phyloP scores from a whole-genome alignment of 1,140 invertebrate species.

The Achroia grisella region DNA sequence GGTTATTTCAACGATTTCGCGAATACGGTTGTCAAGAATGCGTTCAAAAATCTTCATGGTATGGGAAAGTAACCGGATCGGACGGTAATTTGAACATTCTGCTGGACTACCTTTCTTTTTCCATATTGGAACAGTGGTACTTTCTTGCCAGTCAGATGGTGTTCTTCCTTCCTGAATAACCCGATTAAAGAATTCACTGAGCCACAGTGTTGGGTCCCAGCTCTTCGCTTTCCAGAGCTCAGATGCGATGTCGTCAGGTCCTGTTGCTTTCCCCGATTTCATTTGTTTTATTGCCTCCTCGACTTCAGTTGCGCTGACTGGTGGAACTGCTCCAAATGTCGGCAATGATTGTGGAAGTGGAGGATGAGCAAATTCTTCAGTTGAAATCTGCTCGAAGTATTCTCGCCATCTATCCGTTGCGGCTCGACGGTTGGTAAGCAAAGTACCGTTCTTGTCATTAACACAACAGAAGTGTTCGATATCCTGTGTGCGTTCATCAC shows the following conservation, averaged over 20 bases:
- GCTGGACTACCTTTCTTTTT: constrained; percentile 14
- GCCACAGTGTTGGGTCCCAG: neutral
- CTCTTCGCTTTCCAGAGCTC: constrained; percentile 2
- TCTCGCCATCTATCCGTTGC: no score
- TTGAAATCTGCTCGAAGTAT: no score
- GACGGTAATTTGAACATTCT: constrained; percentile 14
- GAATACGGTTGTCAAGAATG: neutral
- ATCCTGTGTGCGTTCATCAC: no score
- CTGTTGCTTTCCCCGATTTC: constrained; percentile 1
- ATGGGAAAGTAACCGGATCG: constrained; percentile 11
- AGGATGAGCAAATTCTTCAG: no score
- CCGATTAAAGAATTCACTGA: neutral
- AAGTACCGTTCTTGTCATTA: no score
- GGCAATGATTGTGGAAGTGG: no score
- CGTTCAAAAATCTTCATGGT: constrained; percentile 8
- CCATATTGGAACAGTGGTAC: constrained; percentile 10
- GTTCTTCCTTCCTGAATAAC: neutral
- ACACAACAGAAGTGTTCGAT: no score
- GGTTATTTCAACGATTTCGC: neutral
- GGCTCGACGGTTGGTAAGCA: no score
- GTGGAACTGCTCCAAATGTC: no score
- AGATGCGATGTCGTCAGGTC: constrained; percentile 1
- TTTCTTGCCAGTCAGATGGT: constrained; percentile 9
- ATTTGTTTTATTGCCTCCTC: neutral
- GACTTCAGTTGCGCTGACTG: no score